These are phyloP conservation scores for Typhlomys cinereus DNA, from an alignment of 2,113 vertebrate species.

Conservation along the genomic window DNA sequence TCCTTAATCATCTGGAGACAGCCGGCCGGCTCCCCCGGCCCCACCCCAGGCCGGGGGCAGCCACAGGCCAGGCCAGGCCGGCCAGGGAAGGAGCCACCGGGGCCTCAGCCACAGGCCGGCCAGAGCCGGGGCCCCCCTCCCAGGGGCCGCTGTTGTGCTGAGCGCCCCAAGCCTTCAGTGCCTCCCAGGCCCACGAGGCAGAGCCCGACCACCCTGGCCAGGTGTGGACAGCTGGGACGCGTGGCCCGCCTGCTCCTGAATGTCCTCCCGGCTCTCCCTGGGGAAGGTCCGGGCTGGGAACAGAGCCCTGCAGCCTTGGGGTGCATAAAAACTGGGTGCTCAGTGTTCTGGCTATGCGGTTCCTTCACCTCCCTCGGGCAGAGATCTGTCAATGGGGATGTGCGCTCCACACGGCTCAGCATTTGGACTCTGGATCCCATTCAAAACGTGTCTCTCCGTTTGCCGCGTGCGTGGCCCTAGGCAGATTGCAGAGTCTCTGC, in stretches of 20 bases:
- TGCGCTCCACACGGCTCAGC: background rate
- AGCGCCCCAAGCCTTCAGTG: background rate
- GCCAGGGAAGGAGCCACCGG: background rate
- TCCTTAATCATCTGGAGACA: slow-evolving; percentile 80
- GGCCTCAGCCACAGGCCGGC: background rate
- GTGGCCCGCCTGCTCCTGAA: background rate
- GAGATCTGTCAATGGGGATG: background rate
- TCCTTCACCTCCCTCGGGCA: background rate
- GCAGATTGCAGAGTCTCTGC: background rate
- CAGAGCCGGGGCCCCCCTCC: background rate
- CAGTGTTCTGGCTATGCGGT: background rate
- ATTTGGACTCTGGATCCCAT: background rate
- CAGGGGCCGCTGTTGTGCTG: background rate
- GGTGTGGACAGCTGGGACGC: background rate
- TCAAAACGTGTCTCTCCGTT: background rate
- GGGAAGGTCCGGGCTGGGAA: background rate
- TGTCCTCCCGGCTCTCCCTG: background rate
- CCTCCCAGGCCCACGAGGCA: background rate
- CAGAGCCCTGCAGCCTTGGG: background rate
- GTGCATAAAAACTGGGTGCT: background rate
- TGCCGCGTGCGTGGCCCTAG: background rate
- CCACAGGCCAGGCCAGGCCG: slow-evolving; percentile 59
- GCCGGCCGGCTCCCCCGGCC: slow-evolving; percentile 68
- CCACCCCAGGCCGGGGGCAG: slow-evolving; percentile 58
- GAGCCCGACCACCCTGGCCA: background rate